Evolutionary conservation across 2,888 invertebrate genomes (phyloP), one percentile per base, ranked within the genome.

Genomic region (Erpobdella octoculata): DNA sequence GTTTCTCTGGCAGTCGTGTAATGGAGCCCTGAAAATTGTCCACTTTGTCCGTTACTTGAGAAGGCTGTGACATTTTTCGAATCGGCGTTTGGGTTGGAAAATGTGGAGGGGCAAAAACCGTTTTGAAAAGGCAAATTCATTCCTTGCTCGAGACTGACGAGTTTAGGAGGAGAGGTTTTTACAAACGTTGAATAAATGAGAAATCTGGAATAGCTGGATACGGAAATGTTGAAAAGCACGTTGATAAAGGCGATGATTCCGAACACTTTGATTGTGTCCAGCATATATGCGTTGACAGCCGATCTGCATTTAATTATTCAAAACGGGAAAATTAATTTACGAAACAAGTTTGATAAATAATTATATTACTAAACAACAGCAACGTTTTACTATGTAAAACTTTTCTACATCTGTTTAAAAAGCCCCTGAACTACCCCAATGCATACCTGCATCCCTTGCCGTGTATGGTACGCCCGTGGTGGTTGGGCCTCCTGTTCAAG

Each of bases 211-310:
- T 53, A 69, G 18, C 31, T n/a, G 15, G 48, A n/a, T 2, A 46
- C 28, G 25, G 69, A 69, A 36, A 69, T 41, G 37, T 69, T 69
- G 69, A 53, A 69, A 33, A 53, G 12, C 12, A 69, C 6, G 69
- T 69, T 69, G 3, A 58, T 1, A 25, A 69, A 18, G 58, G 69
- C 25, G 2, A 69, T 36, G 12, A 69, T 25, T 15, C 35, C 31
- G 36, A 69, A n/a, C n/a, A 48, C 28, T 28, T 31, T 69, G 53
- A 69, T 31, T 4, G 36, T 33, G 12, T 69, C 69, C 21, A 53
- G 8, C 31, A 69, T 48, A 28, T 48, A 58, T 18, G 46, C 1
- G 58, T 69, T 69, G 21, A 69, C 35, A 9, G 69, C 69, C 18
- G 46, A 25, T 53, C 69, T 69, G 58, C 21, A 31, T 12, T 9